phyloP scores from a whole-genome alignment of 2,888 invertebrate genomes.

The Philonicus albiceps region DNA sequence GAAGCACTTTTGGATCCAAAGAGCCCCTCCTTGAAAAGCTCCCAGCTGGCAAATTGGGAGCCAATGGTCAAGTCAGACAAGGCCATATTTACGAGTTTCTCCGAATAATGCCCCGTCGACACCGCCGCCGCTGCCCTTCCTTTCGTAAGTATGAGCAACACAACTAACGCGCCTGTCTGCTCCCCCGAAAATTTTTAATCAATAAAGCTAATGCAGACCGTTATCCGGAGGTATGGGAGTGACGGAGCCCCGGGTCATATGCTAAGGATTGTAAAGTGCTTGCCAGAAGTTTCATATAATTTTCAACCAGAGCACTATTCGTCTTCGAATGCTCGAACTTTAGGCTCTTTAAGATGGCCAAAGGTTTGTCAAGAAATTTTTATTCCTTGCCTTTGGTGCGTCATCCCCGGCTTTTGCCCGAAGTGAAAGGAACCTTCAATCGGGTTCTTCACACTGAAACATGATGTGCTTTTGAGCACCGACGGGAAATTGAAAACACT shows the following conservation, averaged over 20 bases:
- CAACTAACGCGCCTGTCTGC: conserved; percentile 26
- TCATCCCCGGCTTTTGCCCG: neutral
- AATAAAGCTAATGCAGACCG: conserved; percentile 35
- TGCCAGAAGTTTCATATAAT: neutral
- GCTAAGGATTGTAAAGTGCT: conserved; percentile 6
- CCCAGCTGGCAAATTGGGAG: neutral
- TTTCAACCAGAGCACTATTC: neutral
- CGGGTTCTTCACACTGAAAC: conserved; percentile 19
- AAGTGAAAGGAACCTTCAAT: conserved; percentile 18
- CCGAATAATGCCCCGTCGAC: neutral
- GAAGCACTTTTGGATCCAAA: neutral
- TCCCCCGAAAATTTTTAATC: conserved; percentile 36
- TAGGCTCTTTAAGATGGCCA: neutral
- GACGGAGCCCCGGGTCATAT: neutral
- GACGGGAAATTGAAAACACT: conserved; percentile 38
- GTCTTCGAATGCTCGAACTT: conserved; percentile 12
- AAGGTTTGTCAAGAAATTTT: conserved; percentile 10
- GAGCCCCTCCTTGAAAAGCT: neutral
- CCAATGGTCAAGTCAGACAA: conserved; percentile 22
- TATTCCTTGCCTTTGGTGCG: neutral
- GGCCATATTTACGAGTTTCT: conserved; percentile 1
- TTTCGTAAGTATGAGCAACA: neutral
- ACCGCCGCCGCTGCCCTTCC: neutral
- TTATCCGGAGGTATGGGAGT: neutral
- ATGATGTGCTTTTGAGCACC: conserved; percentile 28